Conservation (phyloP, 2,113 vertebrate genomes). For the Sclerurus mexicanus region DNA sequence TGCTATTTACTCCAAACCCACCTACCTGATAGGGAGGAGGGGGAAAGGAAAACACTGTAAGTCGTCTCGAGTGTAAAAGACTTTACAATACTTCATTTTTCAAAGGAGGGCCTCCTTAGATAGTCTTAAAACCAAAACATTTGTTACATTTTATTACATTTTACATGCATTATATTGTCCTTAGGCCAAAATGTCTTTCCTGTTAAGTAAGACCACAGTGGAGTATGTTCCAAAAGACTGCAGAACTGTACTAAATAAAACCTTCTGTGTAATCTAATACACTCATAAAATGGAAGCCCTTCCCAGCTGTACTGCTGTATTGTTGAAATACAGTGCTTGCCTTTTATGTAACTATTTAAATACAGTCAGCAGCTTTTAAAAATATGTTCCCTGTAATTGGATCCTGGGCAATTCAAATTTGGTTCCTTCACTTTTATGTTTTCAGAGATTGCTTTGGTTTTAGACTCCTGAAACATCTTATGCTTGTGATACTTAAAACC, state of each 20-base stretch:
- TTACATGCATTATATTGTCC: accelerated
- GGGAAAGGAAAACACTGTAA: neutral
- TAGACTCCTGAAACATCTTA: neutral
- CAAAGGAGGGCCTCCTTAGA: neutral
- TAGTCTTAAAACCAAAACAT: neutral
- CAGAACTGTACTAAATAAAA: neutral
- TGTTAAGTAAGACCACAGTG: neutral
- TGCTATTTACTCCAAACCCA: neutral
- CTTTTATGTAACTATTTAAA: neutral
- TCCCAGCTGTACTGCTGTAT: neutral
- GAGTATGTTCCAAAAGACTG: neutral
- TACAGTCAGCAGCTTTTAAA: neutral
- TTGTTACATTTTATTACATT: neutral
- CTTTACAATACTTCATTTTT: neutral
- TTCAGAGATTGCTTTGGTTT: neutral
- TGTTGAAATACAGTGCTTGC: neutral
- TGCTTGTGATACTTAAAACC: neutral
- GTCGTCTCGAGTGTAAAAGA: neutral
- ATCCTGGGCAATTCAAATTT: neutral
- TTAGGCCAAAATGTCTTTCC: neutral
- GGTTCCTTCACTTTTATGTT: neutral
- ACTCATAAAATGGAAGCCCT: neutral
- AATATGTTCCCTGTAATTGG: neutral
- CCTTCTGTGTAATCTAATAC: neutral
- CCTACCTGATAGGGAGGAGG: neutral